Percentiles rank a stretch among this genome's conserved stretches.
phyloP scores from a whole-genome alignment of 1,140 invertebrate genomes.

The Sycophaga agraensis region DNA sequence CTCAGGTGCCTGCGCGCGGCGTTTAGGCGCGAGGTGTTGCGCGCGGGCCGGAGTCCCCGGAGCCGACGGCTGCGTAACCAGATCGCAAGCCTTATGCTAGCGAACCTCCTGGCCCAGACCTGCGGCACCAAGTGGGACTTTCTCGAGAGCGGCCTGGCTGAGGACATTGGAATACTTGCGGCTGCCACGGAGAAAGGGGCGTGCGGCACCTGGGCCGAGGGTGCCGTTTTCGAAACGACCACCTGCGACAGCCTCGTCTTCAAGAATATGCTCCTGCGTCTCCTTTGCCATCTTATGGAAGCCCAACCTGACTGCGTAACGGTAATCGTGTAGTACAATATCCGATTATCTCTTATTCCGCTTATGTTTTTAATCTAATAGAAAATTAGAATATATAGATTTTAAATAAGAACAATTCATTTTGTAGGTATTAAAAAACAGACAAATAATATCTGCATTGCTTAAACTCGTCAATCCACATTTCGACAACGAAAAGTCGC shows the following conservation, averaged over 20 bases:
- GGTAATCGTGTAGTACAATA: too few relatives aligned
- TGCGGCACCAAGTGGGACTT: constrained; percentile 37
- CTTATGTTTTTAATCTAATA: too few relatives aligned
- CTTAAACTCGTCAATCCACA: constrained; percentile 38
- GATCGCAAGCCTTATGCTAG: constrained; percentile 41
- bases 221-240: constrained; percentile 30
- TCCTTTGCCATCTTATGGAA: constrained; percentile 24
- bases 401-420: not conserved
- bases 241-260: constrained; percentile 31
- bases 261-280: constrained; percentile 38
- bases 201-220: constrained; percentile 32
- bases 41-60: constrained; percentile 15
- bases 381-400: too few relatives aligned
- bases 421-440: constrained; percentile 35
- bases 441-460: constrained; percentile 28
- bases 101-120: constrained; percentile 26
- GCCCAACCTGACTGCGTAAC: not conserved
- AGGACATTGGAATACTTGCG: constrained; percentile 36
- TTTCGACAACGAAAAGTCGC: not conserved
- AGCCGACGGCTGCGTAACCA: constrained; percentile 41
- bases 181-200: constrained; percentile 27
- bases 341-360: too few relatives aligned
- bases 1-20: constrained; percentile 41
- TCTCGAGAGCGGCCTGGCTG: constrained; percentile 38
- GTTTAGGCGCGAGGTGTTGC: constrained; percentile 35